Evolutionary conservation across 2,113 vertebrate species (phyloP).

Genomic region (Chlamydotis undulata): DNA sequence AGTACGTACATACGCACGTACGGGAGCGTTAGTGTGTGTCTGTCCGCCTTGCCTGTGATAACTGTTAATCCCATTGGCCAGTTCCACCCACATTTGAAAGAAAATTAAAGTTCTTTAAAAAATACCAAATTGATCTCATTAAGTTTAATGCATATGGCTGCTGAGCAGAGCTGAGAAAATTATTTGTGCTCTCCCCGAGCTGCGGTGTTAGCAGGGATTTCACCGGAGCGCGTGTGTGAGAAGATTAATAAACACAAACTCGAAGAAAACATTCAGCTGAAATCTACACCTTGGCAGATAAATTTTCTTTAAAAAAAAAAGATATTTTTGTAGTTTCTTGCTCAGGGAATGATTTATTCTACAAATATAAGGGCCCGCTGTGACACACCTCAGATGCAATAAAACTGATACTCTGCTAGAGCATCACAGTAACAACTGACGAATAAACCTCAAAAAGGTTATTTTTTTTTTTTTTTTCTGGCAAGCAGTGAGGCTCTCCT

Average conservation of each 20-base stretch:
- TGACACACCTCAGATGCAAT: not conserved
- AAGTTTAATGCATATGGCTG: not conserved
- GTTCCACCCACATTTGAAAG: not conserved
- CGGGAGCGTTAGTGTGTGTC: not conserved
- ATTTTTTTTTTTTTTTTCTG: not conserved
- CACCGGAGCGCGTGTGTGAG: not conserved
- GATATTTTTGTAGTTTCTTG: not conserved
- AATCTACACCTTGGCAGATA: not conserved
- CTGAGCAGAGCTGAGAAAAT: not conserved
- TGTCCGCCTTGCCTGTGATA: not conserved
- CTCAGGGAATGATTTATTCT: not conserved
- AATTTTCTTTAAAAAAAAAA: not conserved
- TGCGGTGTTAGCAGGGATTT: not conserved
- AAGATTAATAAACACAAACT: not conserved
- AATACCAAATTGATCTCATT: not conserved
- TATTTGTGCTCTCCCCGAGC: not conserved
- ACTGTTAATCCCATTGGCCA: not conserved
- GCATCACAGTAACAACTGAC: not conserved
- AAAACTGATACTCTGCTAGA: not conserved
- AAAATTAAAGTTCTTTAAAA: not conserved
- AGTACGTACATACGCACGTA: not conserved
- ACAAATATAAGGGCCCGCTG: not conserved
- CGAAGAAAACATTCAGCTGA: not conserved
- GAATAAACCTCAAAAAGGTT: not conserved
- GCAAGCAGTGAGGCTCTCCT: fast-evolving